phyloP scores from a whole-genome alignment of 2,113 vertebrate genomes.

The Crocuta crocuta region DNA sequence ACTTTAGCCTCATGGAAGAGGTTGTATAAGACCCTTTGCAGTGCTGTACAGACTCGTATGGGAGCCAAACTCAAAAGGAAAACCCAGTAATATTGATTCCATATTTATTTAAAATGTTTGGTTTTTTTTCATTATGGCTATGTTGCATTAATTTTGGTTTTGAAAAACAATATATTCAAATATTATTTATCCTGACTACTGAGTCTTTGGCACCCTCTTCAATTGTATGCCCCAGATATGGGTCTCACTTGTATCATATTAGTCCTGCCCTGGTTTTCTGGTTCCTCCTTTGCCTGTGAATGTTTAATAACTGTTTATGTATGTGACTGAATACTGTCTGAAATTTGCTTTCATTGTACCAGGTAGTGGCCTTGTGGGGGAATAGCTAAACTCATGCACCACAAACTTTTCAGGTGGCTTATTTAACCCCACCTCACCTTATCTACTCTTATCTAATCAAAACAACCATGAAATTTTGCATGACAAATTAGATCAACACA shows the following conservation, averaged over 20 bases:
- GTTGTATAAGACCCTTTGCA: not conserved
- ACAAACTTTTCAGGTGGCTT: not conserved
- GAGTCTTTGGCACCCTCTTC: not conserved
- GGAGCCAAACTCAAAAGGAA: not conserved
- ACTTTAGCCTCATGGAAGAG: not conserved
- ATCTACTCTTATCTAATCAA: not conserved
- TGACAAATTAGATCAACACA: not conserved
- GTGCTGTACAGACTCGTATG: not conserved
- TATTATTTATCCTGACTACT: not conserved
- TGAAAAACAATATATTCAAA: not conserved
- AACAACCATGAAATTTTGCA: not conserved
- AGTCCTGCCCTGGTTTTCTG: not conserved
- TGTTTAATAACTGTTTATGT: not conserved
- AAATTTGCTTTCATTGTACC: not conserved
- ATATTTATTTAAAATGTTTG: not conserved
- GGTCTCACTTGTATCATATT: not conserved
- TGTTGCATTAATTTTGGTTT: not conserved
- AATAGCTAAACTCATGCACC: not conserved
- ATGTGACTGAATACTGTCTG: not conserved
- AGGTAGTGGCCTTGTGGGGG: not conserved
- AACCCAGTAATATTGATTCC: not conserved
- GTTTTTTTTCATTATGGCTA: not conserved
- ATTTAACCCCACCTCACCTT: not conserved
- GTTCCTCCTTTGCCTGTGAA: not conserved
- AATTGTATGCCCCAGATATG: not conserved